These are phyloP conservation scores for Eupithecia tripunctaria DNA, from an alignment of 2,888 invertebrate genomes.

Conservation along the genomic window DNA sequence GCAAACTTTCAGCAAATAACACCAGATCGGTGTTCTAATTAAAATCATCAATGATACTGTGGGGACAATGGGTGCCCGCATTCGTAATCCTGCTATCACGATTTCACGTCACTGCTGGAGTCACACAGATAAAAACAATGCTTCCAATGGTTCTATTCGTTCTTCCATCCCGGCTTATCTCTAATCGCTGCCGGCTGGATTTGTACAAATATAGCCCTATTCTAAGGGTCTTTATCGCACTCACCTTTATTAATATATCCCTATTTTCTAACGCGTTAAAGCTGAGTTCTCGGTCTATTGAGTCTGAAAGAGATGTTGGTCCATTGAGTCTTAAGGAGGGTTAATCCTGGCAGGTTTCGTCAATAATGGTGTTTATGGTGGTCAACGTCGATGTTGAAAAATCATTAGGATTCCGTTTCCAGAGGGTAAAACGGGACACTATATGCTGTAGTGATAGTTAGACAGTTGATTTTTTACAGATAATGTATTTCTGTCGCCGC, in stretches of 20 bases:
- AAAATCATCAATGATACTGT: constrained; percentile 55
- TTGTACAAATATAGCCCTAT: constrained; percentile 3
- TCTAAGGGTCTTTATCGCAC: constrained; percentile 6
- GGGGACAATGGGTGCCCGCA: constrained; percentile 57
- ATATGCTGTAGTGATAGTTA: too few species aligned
- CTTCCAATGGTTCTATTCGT: constrained; percentile 52
- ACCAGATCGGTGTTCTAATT: constrained; percentile 51
- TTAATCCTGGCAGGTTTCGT: not conserved
- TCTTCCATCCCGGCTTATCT: constrained; percentile 36
- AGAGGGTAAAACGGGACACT: too few species aligned
- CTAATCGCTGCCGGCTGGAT: constrained; percentile 41
- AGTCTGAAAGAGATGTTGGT: not conserved
- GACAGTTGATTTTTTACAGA: too few species aligned
- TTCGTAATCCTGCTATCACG: constrained; percentile 56
- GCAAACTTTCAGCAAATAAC: constrained; percentile 42
- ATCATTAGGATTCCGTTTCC: too few species aligned
- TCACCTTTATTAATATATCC: constrained; percentile 6
- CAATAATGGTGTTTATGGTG: not conserved
- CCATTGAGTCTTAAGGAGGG: constrained; percentile 8
- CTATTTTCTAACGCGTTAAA: constrained; percentile 8
- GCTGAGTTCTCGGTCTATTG: constrained; percentile 1
- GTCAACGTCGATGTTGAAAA: not conserved
- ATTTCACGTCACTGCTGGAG: constrained; percentile 51
- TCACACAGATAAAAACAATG: constrained; percentile 60
- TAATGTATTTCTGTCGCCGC: too few species aligned